Evolutionary conservation across 2,797 vertebrate genomes (phyloP).

Genomic region (Hephaestus fuliginosus): DNA sequence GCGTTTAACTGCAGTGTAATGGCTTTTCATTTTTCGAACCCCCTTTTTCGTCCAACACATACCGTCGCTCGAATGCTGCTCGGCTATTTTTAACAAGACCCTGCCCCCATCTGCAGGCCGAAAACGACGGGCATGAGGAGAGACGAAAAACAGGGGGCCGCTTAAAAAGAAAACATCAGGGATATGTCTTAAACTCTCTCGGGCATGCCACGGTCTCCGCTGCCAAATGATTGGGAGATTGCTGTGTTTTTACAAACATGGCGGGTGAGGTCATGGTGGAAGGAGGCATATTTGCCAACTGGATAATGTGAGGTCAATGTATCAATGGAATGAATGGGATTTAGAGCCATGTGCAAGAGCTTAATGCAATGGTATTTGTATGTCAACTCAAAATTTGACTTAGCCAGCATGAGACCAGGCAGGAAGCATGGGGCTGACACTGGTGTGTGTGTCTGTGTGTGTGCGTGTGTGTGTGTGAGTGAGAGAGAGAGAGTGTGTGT

Average conservation of each 20-base stretch:
- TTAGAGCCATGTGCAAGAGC: slow-evolving; percentile 81
- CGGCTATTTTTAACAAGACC: slow-evolving; percentile 71
- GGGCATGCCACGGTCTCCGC: slow-evolving; percentile 64
- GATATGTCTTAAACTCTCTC: slow-evolving; percentile 72
- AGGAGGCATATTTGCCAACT: slow-evolving; percentile 69
- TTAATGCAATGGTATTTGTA: slow-evolving; percentile 80
- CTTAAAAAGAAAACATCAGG: slow-evolving; percentile 71
- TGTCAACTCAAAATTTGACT: slow-evolving; percentile 78
- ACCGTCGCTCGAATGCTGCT: slow-evolving; percentile 42
- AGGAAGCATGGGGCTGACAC: slow-evolving; percentile 44
- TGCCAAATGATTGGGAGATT: slow-evolving; percentile 70
- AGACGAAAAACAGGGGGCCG: slow-evolving; percentile 60
- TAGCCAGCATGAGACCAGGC: slow-evolving; percentile 63
- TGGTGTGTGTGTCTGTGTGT: slow-evolving; percentile 23
- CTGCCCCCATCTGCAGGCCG: slow-evolving; percentile 48
- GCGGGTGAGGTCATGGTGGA: slow-evolving; percentile 76
- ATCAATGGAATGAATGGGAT: slow-evolving; percentile 82
- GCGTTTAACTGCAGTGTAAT: slow-evolving; percentile 71
- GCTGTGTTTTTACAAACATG: slow-evolving; percentile 75
- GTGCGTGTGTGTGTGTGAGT: slow-evolving; percentile 13
- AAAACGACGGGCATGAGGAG: slow-evolving; percentile 54
- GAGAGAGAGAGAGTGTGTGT: too few relatives aligned
- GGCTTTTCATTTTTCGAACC: slow-evolving; percentile 64
- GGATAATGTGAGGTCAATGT: slow-evolving; percentile 79
- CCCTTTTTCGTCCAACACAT: slow-evolving; percentile 46